Percentiles rank a stretch among this genome's conserved stretches.
phyloP scores from a whole-genome alignment of 2,888 invertebrate genomes.

The Horisme vitalbata region DNA sequence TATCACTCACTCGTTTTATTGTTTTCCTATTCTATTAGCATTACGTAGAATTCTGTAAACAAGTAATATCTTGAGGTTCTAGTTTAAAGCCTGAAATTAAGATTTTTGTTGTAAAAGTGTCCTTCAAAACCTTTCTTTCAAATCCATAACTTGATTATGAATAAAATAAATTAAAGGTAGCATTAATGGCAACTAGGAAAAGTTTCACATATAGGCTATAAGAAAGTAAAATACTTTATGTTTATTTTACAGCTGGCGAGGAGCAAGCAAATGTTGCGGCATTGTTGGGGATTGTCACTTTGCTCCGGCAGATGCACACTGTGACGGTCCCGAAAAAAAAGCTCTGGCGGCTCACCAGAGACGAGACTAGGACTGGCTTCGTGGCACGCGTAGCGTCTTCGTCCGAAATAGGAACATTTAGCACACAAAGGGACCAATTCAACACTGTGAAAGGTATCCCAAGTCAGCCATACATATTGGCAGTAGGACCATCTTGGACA shows the following conservation, averaged over 20 bases:
- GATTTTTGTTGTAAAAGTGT: too few relatives aligned
- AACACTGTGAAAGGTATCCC: not conserved
- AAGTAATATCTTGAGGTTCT: too few relatives aligned
- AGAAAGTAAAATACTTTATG: not conserved
- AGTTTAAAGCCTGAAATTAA: too few relatives aligned
- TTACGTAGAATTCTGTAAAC: too few relatives aligned
- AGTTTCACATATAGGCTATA: too few relatives aligned
- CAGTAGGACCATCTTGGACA: constrained; percentile 4
- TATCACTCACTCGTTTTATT: too few relatives aligned
- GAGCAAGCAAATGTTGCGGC: constrained; percentile 10
- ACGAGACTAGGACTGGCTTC: not conserved
- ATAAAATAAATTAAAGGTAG: too few relatives aligned
- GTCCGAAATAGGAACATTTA: not conserved
- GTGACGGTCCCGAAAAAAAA: not conserved
- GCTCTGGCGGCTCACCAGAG: not conserved
- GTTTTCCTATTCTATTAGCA: too few relatives aligned
- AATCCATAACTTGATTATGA: too few relatives aligned
- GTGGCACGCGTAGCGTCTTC: not conserved
- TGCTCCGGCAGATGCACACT: not conserved
- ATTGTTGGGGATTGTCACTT: not conserved
- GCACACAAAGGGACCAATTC: not conserved
- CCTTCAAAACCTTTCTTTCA: too few relatives aligned
- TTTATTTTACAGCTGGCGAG: constrained; percentile 4
- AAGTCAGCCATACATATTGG: not conserved
- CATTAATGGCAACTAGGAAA: too few relatives aligned